Conservation (phyloP, 2,888 invertebrate genomes). For the Arge pagana region DNA sequence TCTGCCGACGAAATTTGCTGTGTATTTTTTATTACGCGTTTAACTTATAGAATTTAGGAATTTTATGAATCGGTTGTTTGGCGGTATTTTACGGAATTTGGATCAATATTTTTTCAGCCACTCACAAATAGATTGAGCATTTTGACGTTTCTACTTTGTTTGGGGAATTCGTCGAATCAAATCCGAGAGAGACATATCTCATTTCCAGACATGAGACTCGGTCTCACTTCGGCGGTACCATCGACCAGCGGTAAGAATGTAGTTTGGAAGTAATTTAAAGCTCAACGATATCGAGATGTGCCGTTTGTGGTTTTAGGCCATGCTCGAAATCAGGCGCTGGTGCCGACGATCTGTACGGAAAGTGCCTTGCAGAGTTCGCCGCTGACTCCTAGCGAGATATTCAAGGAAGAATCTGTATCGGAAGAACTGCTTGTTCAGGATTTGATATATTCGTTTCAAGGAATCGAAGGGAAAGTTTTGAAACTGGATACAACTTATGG, state of each 20-base stretch:
- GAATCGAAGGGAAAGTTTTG: constrained; percentile 80
- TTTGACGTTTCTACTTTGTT: constrained; percentile 46
- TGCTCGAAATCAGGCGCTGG: no score
- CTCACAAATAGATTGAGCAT: constrained; percentile 47
- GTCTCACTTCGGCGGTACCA: constrained; percentile 42
- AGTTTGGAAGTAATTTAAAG: not conserved
- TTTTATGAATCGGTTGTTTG: no score
- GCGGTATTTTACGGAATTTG: no score
- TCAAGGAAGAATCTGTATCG: constrained; percentile 53
- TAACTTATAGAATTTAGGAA: no score
- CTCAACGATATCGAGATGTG: no score
- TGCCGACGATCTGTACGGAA: constrained; percentile 41
- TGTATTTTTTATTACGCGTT: constrained; percentile 12
- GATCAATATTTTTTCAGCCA: constrained; percentile 40
- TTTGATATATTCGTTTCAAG: constrained; percentile 84
- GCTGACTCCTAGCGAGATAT: constrained; percentile 38
- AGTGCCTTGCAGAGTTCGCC: constrained; percentile 34
- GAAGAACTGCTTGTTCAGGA: constrained; percentile 71
- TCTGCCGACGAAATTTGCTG: not conserved
- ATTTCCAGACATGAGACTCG: constrained; percentile 47
- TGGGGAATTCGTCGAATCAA: constrained; percentile 43
- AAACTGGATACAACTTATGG: constrained; percentile 69
- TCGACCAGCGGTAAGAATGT: constrained; percentile 47
- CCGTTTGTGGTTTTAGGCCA: no score
- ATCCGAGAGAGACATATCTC: constrained; percentile 43